Evolutionary conservation across 2,888 invertebrate species (phyloP), one percentile per base, ranked within the genome.

Genomic region (Ecliptopera silaceata): DNA sequence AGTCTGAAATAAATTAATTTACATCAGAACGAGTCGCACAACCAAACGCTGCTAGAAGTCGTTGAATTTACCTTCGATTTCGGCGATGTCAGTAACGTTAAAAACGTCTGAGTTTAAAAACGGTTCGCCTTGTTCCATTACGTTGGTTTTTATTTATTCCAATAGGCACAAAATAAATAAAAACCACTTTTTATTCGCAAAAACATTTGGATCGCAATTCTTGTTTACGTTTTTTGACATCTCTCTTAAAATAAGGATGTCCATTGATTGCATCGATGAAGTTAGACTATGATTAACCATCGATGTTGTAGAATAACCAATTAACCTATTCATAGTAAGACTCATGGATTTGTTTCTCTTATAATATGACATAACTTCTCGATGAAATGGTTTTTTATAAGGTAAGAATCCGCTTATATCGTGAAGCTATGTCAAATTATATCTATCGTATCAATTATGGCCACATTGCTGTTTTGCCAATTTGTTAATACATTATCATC

Each of bases 81-180:
- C 95, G 68, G 93, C 91, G 42, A 95, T 91, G 74, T 95, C 95
- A 63, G 93, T 93, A 29, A 94, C 88, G 80, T 94, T 94, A 75
- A 95, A 95, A 49, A 92, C 93, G 70, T 94, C 93, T 64, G 84
- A 78, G 69, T 80, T 88, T 63, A 88, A 75, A 64, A 90, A 84
- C 42, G 81, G 70, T 68, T 89, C 89, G 38, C 84, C 83, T 47
- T 79, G 76, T 15, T 89, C 88, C 88, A 89, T 89, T 49, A 61
- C 63, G 41, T 74, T 42, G 39, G 8, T 42, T 65, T 13, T 20
- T 49, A 47, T 34, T 59, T 55, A 48, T 61, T 59, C 22, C 10
- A 59, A 8, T 34, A 58, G 55, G 46, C 26, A 46, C 18, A 47
- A 54, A 50, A 41, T 18, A 29, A 31, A 64, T 59, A 36, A 52